Evolutionary conservation across 2,113 vertebrate species (phyloP).

Genomic region (Daphoenositta chrysoptera): DNA sequence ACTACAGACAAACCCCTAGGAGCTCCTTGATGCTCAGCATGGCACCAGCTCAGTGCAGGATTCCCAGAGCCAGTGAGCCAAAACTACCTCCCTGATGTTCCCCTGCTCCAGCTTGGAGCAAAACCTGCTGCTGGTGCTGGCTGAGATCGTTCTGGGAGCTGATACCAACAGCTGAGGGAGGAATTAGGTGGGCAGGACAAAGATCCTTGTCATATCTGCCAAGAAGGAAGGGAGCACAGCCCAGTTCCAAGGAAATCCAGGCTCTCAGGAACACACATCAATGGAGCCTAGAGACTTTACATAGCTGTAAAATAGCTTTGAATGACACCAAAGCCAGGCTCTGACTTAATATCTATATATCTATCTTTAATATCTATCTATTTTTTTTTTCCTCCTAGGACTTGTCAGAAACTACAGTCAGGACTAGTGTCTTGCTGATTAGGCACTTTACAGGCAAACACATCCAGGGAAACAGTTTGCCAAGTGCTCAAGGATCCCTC

Average conservation of each 20-base stretch:
- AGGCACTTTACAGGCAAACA: neutral
- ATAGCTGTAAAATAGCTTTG: neutral
- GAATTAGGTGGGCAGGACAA: neutral
- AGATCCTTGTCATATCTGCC: neutral
- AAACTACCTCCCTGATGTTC: neutral
- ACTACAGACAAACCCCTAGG: neutral
- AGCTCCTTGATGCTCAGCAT: neutral
- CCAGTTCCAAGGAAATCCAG: neutral
- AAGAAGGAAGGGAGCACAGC: neutral
- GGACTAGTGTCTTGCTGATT: neutral
- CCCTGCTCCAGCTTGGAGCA: neutral
- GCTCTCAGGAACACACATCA: neutral
- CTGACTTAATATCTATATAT: neutral
- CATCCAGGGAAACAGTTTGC: neutral
- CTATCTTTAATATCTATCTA: neutral
- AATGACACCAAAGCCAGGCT: neutral
- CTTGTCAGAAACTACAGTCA: neutral
- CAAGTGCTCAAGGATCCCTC: neutral
- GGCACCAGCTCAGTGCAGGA: neutral
- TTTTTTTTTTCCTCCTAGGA: neutral
- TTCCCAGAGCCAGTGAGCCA: neutral
- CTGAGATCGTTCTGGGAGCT: neutral
- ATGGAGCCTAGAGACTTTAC: neutral
- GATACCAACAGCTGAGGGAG: neutral
- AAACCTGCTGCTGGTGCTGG: accelerated